Conservation (phyloP, 2,113 vertebrate species). For the Pteropus alecto region DNA sequence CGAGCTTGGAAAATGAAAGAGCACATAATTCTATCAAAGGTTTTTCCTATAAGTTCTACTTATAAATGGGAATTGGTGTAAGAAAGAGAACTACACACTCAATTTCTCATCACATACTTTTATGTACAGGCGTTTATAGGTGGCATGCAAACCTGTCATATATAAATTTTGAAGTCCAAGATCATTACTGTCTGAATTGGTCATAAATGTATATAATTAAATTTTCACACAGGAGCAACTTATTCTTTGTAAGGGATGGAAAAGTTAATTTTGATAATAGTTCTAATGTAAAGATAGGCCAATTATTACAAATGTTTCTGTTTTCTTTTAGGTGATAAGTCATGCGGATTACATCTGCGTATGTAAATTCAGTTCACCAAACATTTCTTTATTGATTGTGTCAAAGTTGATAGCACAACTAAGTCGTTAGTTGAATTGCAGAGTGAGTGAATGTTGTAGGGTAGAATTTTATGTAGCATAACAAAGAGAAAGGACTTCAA, state of each 20-base stretch:
- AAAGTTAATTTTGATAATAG: neutral
- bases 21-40: neutral
- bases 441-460: neutral
- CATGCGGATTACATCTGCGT: neutral
- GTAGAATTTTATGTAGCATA: conserved; percentile 14
- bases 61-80: neutral
- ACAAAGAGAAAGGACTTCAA: neutral
- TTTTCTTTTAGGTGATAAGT: neutral
- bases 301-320: neutral
- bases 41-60: neutral
- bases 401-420: neutral
- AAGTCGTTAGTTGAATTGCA: neutral
- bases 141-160: neutral
- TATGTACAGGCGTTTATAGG: neutral
- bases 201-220: neutral
- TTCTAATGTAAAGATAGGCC: neutral
- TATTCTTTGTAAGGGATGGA: neutral
- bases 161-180: neutral
- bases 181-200: neutral
- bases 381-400: neutral
- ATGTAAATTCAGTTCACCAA: neutral
- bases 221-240: neutral
- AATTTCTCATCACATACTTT: neutral
- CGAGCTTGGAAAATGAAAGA: neutral
- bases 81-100: neutral